Evolutionary conservation across 2,113 vertebrate genomes (phyloP).

Genomic region (Mus musculus): DNA sequence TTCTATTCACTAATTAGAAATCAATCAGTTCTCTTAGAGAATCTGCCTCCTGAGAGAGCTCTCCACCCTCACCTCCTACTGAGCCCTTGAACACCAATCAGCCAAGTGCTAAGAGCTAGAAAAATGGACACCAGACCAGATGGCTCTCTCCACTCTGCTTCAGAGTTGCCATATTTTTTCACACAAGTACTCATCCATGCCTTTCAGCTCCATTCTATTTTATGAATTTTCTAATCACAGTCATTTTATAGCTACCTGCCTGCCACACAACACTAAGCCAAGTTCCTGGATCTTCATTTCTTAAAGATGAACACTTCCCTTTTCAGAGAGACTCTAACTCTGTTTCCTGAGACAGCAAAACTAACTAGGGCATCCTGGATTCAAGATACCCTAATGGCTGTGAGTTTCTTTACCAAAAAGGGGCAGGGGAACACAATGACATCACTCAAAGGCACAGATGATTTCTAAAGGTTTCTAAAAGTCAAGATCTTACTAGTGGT

Average conservation of each 20-base stretch:
- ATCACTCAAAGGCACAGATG: background rate
- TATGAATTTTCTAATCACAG: background rate
- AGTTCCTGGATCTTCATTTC: background rate
- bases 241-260: background rate
- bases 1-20: conserved; percentile 58
- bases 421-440: background rate
- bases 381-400: background rate
- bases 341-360: background rate
- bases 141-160: background rate
- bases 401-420: background rate
- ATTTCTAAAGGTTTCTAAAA: conserved; percentile 47
- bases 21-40: conserved; percentile 43
- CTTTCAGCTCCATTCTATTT: background rate
- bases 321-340: background rate
- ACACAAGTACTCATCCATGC: background rate
- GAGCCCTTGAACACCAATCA: background rate
- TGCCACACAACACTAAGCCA: background rate
- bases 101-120: background rate
- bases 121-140: background rate
- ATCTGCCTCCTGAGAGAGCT: background rate
- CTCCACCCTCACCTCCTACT: background rate
- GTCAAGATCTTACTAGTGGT: conserved; percentile 2
- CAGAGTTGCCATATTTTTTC: background rate
- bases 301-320: background rate
- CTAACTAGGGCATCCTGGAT: background rate